These are phyloP conservation scores for Babyrousa celebensis DNA, from an alignment of 2,797 vertebrate species.

Conservation along the genomic window DNA sequence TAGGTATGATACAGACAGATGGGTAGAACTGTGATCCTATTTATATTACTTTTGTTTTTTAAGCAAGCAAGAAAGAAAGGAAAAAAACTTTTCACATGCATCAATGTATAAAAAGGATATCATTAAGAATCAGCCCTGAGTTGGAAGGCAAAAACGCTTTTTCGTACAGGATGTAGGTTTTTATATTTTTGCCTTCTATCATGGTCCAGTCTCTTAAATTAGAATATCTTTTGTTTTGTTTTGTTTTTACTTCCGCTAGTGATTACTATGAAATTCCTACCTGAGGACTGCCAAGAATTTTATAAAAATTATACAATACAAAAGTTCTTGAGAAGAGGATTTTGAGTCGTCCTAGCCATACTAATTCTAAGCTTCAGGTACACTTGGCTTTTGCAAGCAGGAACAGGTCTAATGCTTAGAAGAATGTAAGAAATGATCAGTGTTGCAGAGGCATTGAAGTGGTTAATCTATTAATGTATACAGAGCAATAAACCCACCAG, in stretches of 20 bases:
- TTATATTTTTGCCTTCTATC: conserved; percentile 47
- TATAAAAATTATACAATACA: conserved; percentile 64
- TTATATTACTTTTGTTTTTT: conserved; percentile 22
- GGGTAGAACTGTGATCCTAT: not conserved
- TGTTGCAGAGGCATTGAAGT: conserved; percentile 75
- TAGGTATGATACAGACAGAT: not conserved
- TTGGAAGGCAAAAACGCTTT: not conserved
- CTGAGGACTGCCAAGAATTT: conserved; percentile 46
- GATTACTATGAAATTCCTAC: conserved; percentile 63
- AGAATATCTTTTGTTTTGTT: conserved; percentile 57
- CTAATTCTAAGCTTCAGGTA: conserved; percentile 57
- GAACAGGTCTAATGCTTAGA: conserved; percentile 67
- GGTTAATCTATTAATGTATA: conserved; percentile 73
- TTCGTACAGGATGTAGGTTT: conserved; percentile 49
- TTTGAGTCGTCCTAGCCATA: conserved; percentile 11
- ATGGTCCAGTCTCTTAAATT: conserved; percentile 46
- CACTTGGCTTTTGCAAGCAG: conserved; percentile 72
- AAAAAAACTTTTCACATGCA: not conserved
- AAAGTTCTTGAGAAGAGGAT: conserved; percentile 81
- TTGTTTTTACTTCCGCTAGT: conserved; percentile 46
- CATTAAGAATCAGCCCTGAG: not conserved
- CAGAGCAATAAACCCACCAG: conserved; percentile 57
- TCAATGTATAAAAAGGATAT: not conserved
- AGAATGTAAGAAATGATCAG: conserved; percentile 75
- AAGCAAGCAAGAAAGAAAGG: conserved; percentile 50